A percentile compares a stretch with the other conserved stretches of the same genome.
Evolutionary conservation across 2,888 invertebrate species (phyloP).

Genomic region (Dynastes tityus): DNA sequence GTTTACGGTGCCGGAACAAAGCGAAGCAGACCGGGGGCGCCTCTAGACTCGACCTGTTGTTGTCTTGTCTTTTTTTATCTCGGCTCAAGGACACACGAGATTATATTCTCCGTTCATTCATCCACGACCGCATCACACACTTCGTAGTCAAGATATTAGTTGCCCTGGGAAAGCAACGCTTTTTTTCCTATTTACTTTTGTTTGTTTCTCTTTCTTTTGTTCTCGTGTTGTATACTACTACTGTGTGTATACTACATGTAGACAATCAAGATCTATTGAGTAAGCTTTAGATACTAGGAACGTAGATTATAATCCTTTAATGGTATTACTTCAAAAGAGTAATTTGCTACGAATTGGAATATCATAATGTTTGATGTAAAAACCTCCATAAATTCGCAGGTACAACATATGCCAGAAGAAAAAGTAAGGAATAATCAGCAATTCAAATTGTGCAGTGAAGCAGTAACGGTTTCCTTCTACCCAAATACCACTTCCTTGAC

Average conservation of each 20-base stretch:
- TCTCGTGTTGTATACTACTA: background rate
- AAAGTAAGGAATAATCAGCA: too few species aligned
- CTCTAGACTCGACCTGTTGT: slow-evolving; percentile 26
- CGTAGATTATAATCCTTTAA: too few species aligned
- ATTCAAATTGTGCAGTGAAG: too few species aligned
- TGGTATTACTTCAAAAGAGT: too few species aligned
- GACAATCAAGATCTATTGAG: too few species aligned
- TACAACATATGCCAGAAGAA: too few species aligned
- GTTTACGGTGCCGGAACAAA: slow-evolving; percentile 37
- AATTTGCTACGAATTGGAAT: too few species aligned
- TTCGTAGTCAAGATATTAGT: slow-evolving; percentile 44
- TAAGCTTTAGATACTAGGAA: too few species aligned
- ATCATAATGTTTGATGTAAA: too few species aligned
- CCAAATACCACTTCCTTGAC: background rate
- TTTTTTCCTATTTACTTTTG: slow-evolving; percentile 27
- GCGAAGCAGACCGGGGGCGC: slow-evolving; percentile 29
- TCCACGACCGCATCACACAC: slow-evolving; percentile 33
- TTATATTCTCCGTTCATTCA: slow-evolving; percentile 40
- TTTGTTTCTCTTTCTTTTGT: background rate
- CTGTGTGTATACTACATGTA: background rate
- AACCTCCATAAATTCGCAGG: too few species aligned
- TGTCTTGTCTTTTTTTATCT: slow-evolving; percentile 9
- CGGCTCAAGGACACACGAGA: slow-evolving; percentile 32
- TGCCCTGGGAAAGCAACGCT: slow-evolving; percentile 20
- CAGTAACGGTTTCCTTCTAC: too few species aligned